Base-by-base conservation (phyloP, 2,797 vertebrate species). In the Crocidura indochinensis region DNA sequence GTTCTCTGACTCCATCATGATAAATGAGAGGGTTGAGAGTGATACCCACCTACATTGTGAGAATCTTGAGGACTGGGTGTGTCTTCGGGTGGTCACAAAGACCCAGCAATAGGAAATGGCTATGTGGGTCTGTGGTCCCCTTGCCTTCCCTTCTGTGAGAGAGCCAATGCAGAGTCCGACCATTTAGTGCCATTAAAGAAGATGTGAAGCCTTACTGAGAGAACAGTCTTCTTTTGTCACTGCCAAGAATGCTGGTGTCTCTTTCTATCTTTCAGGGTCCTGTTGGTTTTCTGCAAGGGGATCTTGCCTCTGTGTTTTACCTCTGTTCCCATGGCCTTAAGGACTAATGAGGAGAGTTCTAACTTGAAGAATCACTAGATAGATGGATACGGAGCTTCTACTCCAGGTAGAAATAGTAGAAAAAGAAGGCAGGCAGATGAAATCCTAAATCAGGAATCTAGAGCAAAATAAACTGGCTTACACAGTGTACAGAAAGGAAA, bases 61-160 rank as follows among this genome's bases (percentile, higher is more conserved):
- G 31, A 46, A 2, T 1, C 44, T n/a, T 26, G n/a, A 56, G 8
- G 19, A 12, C 7, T 38, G 0, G 38, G 27, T 0, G 0, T 5
- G 14, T 69, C 56, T 6, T 69, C 6, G 15, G 67, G 17, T 7
- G 8, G 17, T 29, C n/a, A 8, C 29, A 24, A 31, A n/a, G 29
- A 10, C 29, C 7, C 67, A 75, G 53, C 26, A 22, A 4, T 27
- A 67, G 22, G 26, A 44, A 65, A 24, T 24, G 14, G 7, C 17
- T 49, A 9, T 2, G 1, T 29, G n/a, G 22, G 56, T 7, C 56
- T 20, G 6, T 60, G 56, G 1, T 60, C 56, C 15, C 53, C 1
- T 14, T 14, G 38, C 26, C 26, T 24, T 60, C 14, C 20, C 20
- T 65, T 20, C 27, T 31, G 15, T 27, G 53, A 46, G 27, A 68